Evolutionary conservation across 2,888 invertebrate genomes (phyloP).

Genomic region (Nysson spinosus): DNA sequence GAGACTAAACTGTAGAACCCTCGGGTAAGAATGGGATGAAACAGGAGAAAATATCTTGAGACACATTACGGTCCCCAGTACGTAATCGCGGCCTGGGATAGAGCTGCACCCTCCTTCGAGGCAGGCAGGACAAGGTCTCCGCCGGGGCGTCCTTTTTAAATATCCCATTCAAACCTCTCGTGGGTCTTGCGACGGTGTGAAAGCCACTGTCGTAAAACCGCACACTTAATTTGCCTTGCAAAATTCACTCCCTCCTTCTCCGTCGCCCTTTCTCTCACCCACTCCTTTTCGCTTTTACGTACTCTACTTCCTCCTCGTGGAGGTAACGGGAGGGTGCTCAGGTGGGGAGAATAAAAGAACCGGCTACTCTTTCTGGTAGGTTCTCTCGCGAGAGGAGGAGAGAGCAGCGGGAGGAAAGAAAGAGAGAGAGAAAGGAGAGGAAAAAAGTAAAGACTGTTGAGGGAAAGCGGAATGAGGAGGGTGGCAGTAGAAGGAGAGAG

Average conservation of each 20-base stretch:
- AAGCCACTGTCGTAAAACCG: conserved; percentile 75
- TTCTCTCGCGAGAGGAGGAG: too few species aligned
- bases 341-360: conserved; percentile 44
- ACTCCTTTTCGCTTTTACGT: not conserved
- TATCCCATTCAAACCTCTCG: conserved; percentile 63
- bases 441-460: conserved; percentile 41
- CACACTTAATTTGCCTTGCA: conserved; percentile 77
- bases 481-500: conserved; percentile 29
- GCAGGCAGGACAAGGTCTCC: conserved; percentile 31
- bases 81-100: conserved; percentile 42
- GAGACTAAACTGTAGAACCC: conserved; percentile 9
- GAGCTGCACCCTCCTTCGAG: conserved; percentile 19
- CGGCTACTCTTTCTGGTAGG: conserved; percentile 36
- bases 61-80: conserved; percentile 40
- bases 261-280: conserved; percentile 13
- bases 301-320: not conserved
- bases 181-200: conserved; percentile 56
- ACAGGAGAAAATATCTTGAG: conserved; percentile 34
- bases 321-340: conserved; percentile 10
- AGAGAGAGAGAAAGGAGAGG: conserved; percentile 31
- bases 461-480: conserved; percentile 29
- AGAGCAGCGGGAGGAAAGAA: too few species aligned
- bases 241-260: conserved; percentile 70
- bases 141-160: conserved; percentile 62
- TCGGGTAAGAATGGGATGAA: conserved; percentile 1